Evolutionary conservation across 2,113 vertebrate species (phyloP).

Genomic region (Chaetodon auriga): DNA sequence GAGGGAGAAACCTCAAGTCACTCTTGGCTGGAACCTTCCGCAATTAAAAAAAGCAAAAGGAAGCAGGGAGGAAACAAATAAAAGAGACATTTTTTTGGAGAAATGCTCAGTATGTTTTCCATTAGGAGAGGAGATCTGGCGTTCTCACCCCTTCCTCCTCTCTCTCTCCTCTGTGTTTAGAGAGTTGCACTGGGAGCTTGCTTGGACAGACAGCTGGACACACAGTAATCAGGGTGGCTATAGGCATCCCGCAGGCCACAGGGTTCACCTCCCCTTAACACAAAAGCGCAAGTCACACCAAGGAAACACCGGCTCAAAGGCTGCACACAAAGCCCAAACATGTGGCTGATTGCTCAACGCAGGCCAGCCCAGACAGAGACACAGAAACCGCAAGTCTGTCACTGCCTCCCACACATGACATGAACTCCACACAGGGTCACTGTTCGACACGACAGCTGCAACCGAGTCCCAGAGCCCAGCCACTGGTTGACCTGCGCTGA

Average conservation of each 20-base stretch:
- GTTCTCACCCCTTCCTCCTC: constrained; percentile 8
- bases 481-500: constrained; percentile 35
- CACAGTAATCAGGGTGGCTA: constrained; percentile 71
- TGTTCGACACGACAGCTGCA: constrained; percentile 70
- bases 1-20: constrained; percentile 70
- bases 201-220: constrained; percentile 57
- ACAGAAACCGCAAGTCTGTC: constrained; percentile 73
- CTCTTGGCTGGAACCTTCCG: constrained; percentile 61
- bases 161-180: constrained; percentile 34
- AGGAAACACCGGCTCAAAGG: constrained; percentile 65
- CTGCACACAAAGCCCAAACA: constrained; percentile 77
- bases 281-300: constrained; percentile 72
- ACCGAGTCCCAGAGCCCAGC: constrained; percentile 47
- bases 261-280: constrained; percentile 63
- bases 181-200: constrained; percentile 45
- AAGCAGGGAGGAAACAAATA: constrained; percentile 70
- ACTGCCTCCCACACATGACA: constrained; percentile 72
- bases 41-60: constrained; percentile 66
- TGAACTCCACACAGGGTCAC: constrained; percentile 78
- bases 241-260: constrained; percentile 62
- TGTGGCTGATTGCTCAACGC: constrained; percentile 74
- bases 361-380: constrained; percentile 75
- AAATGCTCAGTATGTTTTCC: constrained; percentile 73
- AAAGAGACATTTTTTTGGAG: constrained; percentile 60
- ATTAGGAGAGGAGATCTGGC: constrained; percentile 63